A percentile compares a stretch with the other conserved stretches of the same genome.
phyloP scores from a whole-genome alignment of 2,113 vertebrate genomes.

The Pseudolaguvia tuberculata region DNA sequence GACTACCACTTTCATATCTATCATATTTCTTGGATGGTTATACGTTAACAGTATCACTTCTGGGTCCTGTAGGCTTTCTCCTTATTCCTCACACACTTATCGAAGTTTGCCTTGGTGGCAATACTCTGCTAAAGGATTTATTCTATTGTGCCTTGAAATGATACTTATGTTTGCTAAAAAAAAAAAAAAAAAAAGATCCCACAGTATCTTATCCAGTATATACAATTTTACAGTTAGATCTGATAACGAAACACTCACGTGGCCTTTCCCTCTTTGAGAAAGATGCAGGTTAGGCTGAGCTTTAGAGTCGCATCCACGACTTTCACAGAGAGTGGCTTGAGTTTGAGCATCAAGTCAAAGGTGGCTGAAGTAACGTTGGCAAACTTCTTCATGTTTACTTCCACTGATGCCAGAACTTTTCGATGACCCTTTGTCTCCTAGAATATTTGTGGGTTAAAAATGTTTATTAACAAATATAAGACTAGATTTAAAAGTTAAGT shows the following conservation, averaged over 20 bases:
- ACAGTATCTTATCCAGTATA: not conserved
- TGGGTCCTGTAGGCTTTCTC: no score
- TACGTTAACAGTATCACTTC: no score
- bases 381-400: constrained; percentile 78
- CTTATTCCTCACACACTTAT: not conserved
- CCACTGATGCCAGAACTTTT: constrained; percentile 77
- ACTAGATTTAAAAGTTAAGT: no score
- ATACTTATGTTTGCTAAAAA: not conserved
- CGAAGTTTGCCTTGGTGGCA: not conserved
- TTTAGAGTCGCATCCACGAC: constrained; percentile 79
- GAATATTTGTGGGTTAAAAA: no score
- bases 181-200: not conserved
- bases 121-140: not conserved
- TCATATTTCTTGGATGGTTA: no score
- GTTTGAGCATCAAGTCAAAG: constrained; percentile 67
- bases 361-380: constrained; percentile 70
- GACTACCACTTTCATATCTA: no score
- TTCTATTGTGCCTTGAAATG: not conserved
- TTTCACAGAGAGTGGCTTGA: constrained; percentile 83
- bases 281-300: constrained; percentile 77
- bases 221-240: not conserved
- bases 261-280: constrained; percentile 84
- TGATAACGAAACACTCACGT: constrained; percentile 75
- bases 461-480: not conserved
- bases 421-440: constrained; percentile 80